These are phyloP conservation scores for Ctenicera cuprea DNA, from an alignment of 2,888 invertebrate genomes.

Conservation along the genomic window DNA sequence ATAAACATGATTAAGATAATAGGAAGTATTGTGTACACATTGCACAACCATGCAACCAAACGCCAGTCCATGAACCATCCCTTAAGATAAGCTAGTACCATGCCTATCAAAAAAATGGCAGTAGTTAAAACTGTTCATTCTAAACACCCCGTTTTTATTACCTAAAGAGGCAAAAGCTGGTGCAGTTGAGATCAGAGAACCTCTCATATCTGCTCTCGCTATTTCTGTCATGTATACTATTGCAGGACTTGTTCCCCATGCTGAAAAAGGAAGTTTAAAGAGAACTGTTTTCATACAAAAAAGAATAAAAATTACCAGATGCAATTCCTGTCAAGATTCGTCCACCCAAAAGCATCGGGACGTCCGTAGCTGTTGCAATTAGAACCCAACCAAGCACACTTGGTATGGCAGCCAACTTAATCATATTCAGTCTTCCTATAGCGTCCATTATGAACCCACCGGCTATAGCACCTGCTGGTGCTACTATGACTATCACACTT, in stretches of 20 bases:
- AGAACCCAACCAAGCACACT: constrained; percentile 75
- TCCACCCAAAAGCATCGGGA: constrained; percentile 74
- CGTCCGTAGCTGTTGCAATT: constrained; percentile 74
- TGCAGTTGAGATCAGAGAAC: constrained; percentile 77
- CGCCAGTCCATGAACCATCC: constrained; percentile 77
- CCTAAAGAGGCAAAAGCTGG: constrained; percentile 78
- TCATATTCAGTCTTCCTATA: constrained; percentile 75
- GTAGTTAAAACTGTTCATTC: constrained; percentile 5
- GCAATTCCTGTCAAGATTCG: constrained; percentile 76
- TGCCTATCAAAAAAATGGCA: constrained; percentile 67
- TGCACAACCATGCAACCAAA: constrained; percentile 75
- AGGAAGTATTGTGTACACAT: constrained; percentile 74
- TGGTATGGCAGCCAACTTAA: constrained; percentile 76
- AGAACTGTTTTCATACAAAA: not conserved
- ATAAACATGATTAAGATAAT: constrained; percentile 73
- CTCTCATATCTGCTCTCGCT: constrained; percentile 76
- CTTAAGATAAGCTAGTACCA: constrained; percentile 76
- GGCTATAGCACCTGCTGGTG: constrained; percentile 75
- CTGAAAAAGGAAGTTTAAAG: constrained; percentile 62
- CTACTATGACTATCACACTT: constrained; percentile 75
- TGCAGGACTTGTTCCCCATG: constrained; percentile 77
- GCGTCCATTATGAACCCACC: constrained; percentile 76
- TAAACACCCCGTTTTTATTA: constrained; percentile 56
- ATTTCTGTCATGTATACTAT: constrained; percentile 79
- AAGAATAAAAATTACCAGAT: constrained; percentile 69